A percentile compares a stretch with the other conserved stretches of the same genome.
phyloP scores from a whole-genome alignment of 2,888 invertebrate species.

The Cryptocheilus praepositus region DNA sequence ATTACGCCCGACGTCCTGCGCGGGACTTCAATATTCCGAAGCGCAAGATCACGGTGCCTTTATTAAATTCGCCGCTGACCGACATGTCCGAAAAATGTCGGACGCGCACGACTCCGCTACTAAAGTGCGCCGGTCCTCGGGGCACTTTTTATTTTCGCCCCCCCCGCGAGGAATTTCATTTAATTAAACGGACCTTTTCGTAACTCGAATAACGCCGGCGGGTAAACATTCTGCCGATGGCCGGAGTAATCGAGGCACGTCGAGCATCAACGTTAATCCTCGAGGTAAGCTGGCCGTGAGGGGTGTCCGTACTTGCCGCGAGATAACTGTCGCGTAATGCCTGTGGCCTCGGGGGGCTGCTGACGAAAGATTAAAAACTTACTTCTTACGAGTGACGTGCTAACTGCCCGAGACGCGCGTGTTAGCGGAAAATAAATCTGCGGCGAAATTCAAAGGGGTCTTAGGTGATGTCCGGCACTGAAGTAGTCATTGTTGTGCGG shows the following conservation, averaged over 20 bases:
- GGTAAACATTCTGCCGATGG: slow-evolving; percentile 33
- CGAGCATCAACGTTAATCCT: slow-evolving; percentile 24
- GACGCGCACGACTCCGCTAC: too few species aligned
- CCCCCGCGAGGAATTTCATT: slow-evolving; percentile 38
- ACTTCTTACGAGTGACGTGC: not conserved
- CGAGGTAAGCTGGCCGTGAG: slow-evolving; percentile 26
- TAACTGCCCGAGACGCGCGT: too few species aligned
- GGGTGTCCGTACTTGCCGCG: slow-evolving; percentile 18
- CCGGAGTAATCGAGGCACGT: slow-evolving; percentile 26
- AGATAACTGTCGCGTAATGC: slow-evolving; percentile 30
- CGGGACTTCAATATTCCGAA: too few species aligned
- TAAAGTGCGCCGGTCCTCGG: too few species aligned
- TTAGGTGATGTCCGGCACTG: too few species aligned
- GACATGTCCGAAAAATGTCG: too few species aligned
- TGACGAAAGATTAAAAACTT: slow-evolving; percentile 30
- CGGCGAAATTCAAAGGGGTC: too few species aligned
- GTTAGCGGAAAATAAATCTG: too few species aligned
- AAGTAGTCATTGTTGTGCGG: too few species aligned
- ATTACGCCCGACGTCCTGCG: too few species aligned
- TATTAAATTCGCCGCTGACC: too few species aligned
- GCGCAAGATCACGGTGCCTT: too few species aligned
- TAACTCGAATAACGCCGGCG: slow-evolving; percentile 27
- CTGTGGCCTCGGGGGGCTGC: not conserved
- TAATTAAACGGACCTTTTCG: slow-evolving; percentile 24
- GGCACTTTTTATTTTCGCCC: slow-evolving; percentile 18